phyloP scores from a whole-genome alignment of 2,888 invertebrate genomes.

The Fabriciana adippe region DNA sequence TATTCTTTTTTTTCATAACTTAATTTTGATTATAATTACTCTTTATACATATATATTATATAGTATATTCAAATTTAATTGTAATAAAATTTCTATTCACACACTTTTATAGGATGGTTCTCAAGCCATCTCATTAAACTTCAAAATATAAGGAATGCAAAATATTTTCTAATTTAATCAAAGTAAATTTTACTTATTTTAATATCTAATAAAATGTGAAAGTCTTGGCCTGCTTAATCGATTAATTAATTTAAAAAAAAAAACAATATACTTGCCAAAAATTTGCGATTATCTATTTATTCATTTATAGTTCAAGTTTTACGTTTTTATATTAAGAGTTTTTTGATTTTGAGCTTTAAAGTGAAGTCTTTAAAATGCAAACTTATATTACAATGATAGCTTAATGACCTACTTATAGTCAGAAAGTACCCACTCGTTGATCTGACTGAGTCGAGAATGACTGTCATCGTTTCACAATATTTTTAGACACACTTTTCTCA shows the following conservation, averaged over 20 bases:
- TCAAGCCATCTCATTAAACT: slow-evolving; percentile 12
- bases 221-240: slow-evolving; percentile 2
- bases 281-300: too few species aligned
- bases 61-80: background rate
- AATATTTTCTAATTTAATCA: slow-evolving; percentile 16
- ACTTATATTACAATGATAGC: too few species aligned
- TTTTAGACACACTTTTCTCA: background rate
- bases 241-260: background rate
- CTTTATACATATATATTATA: background rate
- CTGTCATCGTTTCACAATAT: background rate
- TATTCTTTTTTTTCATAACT: background rate
- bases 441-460: background rate
- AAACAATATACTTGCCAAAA: too few species aligned
- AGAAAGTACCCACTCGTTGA: background rate
- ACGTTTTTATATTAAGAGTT: too few species aligned
- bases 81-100: slow-evolving; percentile 15
- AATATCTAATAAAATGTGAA: slow-evolving; percentile 17
- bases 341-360: too few species aligned
- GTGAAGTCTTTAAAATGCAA: too few species aligned
- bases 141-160: background rate
- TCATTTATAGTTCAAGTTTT: too few species aligned
- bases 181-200: slow-evolving; percentile 10
- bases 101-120: background rate
- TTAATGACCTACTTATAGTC: too few species aligned
- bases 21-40: slow-evolving; percentile 1